Conservation (phyloP, 2,113 vertebrate genomes). For the Oryzias melastigma region DNA sequence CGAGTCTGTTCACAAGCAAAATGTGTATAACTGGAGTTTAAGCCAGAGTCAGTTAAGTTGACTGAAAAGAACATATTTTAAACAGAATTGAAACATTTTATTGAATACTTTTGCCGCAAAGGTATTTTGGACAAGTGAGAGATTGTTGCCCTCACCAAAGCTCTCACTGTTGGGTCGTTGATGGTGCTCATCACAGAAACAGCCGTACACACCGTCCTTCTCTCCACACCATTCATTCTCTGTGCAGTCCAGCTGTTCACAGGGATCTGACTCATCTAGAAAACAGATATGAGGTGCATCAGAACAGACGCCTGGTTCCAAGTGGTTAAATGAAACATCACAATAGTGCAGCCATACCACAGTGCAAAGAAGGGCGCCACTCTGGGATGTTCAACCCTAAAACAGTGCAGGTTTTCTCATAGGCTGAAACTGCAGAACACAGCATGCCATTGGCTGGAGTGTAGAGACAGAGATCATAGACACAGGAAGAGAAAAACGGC, state of each 20-base stretch:
- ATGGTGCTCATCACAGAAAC: constrained; percentile 66
- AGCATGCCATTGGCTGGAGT: constrained; percentile 51
- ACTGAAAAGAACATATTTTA: no score
- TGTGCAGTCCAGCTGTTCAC: constrained; percentile 57
- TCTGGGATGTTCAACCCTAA: constrained; percentile 32
- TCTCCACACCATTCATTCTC: constrained; percentile 72
- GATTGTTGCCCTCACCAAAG: constrained; percentile 39
- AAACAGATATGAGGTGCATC: neutral
- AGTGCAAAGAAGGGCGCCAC: constrained; percentile 49
- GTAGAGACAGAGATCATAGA: constrained; percentile 66
- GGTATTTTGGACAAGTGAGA: neutral
- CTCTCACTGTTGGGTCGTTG: constrained; percentile 31
- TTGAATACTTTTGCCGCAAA: no score
- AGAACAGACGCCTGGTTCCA: neutral
- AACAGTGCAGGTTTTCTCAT: constrained; percentile 48
- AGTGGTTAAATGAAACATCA: no score
- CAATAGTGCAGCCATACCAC: constrained; percentile 43
- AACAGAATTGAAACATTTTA: no score
- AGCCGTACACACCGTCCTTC: constrained; percentile 63
- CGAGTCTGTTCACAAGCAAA: constrained; percentile 43
- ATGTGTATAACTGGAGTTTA: no score
- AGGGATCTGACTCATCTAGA: constrained; percentile 53
- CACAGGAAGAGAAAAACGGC: constrained; percentile 47
- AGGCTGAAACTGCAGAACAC: constrained; percentile 59
- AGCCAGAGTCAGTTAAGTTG: no score